These are phyloP conservation scores for Chrysochloris asiatica DNA, from an alignment of 2,113 vertebrate genomes.

Conservation along the genomic window DNA sequence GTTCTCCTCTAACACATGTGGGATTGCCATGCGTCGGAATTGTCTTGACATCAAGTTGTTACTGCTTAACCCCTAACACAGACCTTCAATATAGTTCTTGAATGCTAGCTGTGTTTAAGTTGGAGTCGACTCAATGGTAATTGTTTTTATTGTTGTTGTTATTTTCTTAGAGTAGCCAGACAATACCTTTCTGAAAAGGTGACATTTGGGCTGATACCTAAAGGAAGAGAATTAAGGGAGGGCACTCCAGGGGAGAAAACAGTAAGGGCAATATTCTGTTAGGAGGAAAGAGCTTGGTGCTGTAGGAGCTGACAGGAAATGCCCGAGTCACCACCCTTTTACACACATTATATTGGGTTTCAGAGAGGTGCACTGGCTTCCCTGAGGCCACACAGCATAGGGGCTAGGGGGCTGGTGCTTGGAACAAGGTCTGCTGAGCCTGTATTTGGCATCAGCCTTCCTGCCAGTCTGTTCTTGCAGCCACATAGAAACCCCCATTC, in stretches of 20 bases:
- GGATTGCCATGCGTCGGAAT: no score
- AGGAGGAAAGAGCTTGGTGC: neutral
- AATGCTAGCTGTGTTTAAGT: no score
- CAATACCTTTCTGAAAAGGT: neutral
- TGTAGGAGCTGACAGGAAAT: neutral
- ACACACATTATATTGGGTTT: neutral
- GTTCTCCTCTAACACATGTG: neutral
- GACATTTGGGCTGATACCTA: neutral
- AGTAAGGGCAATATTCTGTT: rapidly evolving
- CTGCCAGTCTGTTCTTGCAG: neutral
- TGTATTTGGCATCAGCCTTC: neutral
- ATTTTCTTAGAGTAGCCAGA: neutral
- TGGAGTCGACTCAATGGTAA: neutral
- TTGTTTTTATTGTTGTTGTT: neutral
- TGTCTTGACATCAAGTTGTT: no score
- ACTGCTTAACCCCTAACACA: no score
- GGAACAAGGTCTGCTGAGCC: neutral
- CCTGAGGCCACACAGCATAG: neutral
- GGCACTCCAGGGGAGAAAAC: neutral
- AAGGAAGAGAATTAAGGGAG: neutral
- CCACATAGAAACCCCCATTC: neutral
- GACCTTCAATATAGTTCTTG: no score
- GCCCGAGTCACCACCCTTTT: neutral
- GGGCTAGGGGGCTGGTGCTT: neutral
- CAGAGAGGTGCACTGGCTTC: neutral